Base-by-base conservation (phyloP, 2,113 vertebrate genomes). In the Equus quagga region DNA sequence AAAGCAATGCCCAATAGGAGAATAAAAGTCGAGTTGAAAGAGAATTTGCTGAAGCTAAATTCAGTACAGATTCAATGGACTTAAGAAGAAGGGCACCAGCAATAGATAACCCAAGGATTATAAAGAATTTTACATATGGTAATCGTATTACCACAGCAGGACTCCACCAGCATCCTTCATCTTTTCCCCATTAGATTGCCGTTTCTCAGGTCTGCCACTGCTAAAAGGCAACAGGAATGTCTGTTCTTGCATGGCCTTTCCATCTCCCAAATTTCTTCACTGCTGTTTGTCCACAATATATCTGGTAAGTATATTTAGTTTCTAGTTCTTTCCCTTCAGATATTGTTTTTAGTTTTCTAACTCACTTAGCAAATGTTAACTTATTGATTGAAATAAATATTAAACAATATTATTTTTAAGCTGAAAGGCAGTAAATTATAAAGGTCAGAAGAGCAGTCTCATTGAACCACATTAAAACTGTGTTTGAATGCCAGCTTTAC, bases 21-120 rank as follows among this genome's bases (percentile, higher is more conserved):
- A 95, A 92, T 97, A 97, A 98, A 97, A 98, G 13, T 86, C 14
- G 93, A 90, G 49, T 96, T 24, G 8, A 95, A 97, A 94, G 17
- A 97, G 8, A 62, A 65, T 97, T 96, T 98, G 13, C 62, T 94
- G 89, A 90, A 97, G 81, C 72, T 94, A 49, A 97, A 90, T 98
- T 97, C 95, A 96, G 33, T 44, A 46, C 12, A 75, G 44, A 67
- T 87, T 78, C 95, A 92, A 73, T 70, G n/a, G 60, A 62, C 72
- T 95, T 97, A 93, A 92, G 69, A 21, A 94, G 84, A 23, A 88
- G 76, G 79, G 80, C 96, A 65, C 58, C 69, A 86, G 14, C n/a
- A 92, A 72, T 80, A 80, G 91, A 83, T 78, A 72, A 46, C 2
- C 0, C 14, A 87, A 23, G 24, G 6, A 70, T 15, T 70, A 85